Evolutionary conservation across 2,888 invertebrate genomes (phyloP).

Genomic region (Piscicola geometra): DNA sequence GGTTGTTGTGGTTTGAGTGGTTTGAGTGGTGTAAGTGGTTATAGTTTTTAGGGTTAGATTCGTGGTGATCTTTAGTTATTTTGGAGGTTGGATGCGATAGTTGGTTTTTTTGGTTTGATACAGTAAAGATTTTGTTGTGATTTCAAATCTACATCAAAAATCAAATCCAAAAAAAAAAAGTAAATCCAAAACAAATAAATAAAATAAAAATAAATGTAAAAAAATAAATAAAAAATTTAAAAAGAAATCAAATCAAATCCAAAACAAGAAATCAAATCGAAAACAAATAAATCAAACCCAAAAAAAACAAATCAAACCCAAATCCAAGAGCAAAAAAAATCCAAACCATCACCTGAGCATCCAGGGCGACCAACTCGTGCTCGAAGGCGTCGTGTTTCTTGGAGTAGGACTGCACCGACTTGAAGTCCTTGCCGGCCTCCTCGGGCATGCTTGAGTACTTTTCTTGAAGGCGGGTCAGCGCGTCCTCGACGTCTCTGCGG

Average conservation of each 20-base stretch:
- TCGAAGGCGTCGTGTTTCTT: conserved; percentile 86
- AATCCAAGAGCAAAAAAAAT: not conserved
- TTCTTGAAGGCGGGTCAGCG: conserved; percentile 78
- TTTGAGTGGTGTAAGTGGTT: too few species aligned
- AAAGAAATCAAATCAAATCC: not conserved
- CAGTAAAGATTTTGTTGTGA: too few species aligned
- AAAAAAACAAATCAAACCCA: not conserved
- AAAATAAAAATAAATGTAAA: conserved; percentile 3
- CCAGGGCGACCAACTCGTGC: conserved; percentile 84
- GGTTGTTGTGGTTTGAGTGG: not conserved
- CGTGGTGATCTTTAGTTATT: too few species aligned
- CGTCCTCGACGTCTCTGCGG: conserved; percentile 78
- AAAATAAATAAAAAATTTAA: not conserved
- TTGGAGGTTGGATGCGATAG: too few species aligned
- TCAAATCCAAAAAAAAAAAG: too few species aligned
- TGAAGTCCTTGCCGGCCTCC: conserved; percentile 72
- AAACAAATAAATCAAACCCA: not conserved
- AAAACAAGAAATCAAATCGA: not conserved
- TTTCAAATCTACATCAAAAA: too few species aligned
- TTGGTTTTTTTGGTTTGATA: too few species aligned
- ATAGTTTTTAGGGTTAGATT: too few species aligned
- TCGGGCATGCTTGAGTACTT: conserved; percentile 80
- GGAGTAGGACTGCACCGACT: conserved; percentile 75
- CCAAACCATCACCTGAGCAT: conserved; percentile 69
- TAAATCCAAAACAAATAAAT: conserved; percentile 25